These are phyloP conservation scores for Columba livia DNA, from an alignment of 2,113 vertebrate species.

Conservation along the genomic window DNA sequence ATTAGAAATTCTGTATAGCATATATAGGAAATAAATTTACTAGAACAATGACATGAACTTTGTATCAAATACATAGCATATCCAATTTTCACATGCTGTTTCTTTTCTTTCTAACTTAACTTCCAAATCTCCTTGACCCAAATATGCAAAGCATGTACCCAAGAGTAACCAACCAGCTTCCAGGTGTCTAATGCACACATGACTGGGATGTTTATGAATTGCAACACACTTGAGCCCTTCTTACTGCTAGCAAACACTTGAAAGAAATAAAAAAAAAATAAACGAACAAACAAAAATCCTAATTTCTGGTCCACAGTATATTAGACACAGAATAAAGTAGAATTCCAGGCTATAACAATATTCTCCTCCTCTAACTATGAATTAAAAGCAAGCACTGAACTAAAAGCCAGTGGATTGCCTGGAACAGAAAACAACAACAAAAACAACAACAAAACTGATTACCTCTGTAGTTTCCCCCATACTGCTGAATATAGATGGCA, in stretches of 20 bases:
- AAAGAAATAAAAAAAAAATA: background rate
- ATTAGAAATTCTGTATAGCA: background rate
- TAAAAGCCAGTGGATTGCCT: background rate
- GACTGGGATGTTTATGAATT: background rate
- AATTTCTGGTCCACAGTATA: background rate
- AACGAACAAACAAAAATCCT: background rate
- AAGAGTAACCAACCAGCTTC: background rate
- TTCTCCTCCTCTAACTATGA: background rate
- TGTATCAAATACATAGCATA: background rate
- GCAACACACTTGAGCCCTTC: background rate
- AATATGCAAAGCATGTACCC: background rate
- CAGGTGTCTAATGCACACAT: background rate
- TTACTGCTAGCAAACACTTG: background rate
- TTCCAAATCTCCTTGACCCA: background rate
- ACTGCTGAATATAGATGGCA: background rate
- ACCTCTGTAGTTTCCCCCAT: rapidly evolving
- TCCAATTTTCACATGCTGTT: background rate
- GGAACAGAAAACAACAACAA: background rate
- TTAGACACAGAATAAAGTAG: background rate
- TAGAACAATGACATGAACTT: background rate
- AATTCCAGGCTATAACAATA: background rate
- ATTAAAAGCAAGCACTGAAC: background rate
- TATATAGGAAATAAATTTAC: background rate
- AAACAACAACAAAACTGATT: background rate
- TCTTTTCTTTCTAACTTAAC: background rate